Base-by-base conservation (phyloP, 2,888 invertebrate species). In the Thecocarcelia acutangulata region DNA sequence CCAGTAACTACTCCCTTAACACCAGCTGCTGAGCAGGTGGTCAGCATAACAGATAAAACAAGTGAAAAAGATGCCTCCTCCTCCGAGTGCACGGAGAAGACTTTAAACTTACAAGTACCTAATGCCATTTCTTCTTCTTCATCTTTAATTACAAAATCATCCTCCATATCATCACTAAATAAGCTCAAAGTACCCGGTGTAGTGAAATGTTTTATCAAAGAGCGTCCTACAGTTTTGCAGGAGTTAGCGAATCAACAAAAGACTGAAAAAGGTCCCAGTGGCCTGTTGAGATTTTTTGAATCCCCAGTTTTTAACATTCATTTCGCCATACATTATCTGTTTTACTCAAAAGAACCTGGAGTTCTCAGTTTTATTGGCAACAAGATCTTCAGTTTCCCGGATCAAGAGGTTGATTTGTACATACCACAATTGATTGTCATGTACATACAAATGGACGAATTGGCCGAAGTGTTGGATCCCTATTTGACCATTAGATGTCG, bases 241-340 rank as follows among this genome's bases (percentile, higher is more conserved):
- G 79, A 83, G 66, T 73, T 73, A 73, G 77, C 75, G 59, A 74
- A 74, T 75, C 78, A 79, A 82, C 85, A 85, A 54, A 89, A 87
- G 86, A 87, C 87, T 83, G 91, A 90, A 84, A 89, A 89, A 69
- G 90, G 90, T 54, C 88, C 90, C 66, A 90, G 89, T 83, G 91
- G 91, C 19, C 85, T 91, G 15, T 83, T 91, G 84, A 86, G 99
- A 87, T 93, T 99, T 88, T 97, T 99, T 90, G 98, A 99, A 92
- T 98, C 98, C 87, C 97, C 97, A 92, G 94, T 98, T 87, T 98
- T 99, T 92, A 98, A 98, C 91, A 98, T 99, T 94, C 96, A 97
- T 85, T 98, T 99, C 94, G 99, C 99, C 84, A 97, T 99, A 89
- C 97, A 97, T 90, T 99, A 99, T 92, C 93, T 99, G 78, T 98